These are phyloP conservation scores for Aphaenogaster ashmeadi DNA, from an alignment of 1,140 invertebrate species.

Conservation along the genomic window DNA sequence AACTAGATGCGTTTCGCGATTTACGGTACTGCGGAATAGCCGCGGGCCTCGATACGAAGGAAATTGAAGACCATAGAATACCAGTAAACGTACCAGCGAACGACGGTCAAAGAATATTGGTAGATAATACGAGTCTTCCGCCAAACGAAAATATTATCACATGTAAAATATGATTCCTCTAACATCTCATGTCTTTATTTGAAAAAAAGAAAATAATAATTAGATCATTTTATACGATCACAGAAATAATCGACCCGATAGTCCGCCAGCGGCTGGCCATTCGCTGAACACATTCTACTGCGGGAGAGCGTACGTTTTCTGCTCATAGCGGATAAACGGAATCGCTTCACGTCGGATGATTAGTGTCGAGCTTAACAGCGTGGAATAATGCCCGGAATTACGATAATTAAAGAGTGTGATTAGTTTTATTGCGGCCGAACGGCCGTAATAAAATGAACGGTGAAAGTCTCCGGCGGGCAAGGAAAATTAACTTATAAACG, in stretches of 20 bases:
- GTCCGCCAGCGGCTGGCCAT: neutral
- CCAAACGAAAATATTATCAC: slow-evolving; percentile 19
- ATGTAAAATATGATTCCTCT: slow-evolving; percentile 2
- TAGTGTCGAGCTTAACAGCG: slow-evolving; percentile 71
- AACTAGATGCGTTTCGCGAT: slow-evolving; percentile 66
- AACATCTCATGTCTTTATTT: neutral
- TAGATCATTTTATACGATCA: neutral
- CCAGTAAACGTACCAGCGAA: neutral
- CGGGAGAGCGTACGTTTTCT: slow-evolving; percentile 64
- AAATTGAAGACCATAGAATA: slow-evolving; percentile 42
- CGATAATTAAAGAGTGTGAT: slow-evolving; percentile 62
- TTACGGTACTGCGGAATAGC: slow-evolving; percentile 71
- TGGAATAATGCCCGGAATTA: slow-evolving; percentile 58
- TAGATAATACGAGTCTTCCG: neutral
- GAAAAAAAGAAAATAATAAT: slow-evolving; percentile 22
- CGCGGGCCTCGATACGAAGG: slow-evolving; percentile 60
- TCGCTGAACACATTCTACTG: neutral
- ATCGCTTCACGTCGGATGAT: slow-evolving; percentile 69
- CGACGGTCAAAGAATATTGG: slow-evolving; percentile 21
- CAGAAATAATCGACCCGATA: slow-evolving; percentile 3
- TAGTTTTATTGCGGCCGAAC: slow-evolving; percentile 55
- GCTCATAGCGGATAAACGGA: slow-evolving; percentile 59
- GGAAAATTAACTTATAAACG: slow-evolving; percentile 57
- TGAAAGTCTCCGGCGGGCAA: slow-evolving; percentile 26
- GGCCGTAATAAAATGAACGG: slow-evolving; percentile 46